These are phyloP conservation scores for Aix galericulata DNA, from an alignment of 2,113 vertebrate species.

Conservation along the genomic window DNA sequence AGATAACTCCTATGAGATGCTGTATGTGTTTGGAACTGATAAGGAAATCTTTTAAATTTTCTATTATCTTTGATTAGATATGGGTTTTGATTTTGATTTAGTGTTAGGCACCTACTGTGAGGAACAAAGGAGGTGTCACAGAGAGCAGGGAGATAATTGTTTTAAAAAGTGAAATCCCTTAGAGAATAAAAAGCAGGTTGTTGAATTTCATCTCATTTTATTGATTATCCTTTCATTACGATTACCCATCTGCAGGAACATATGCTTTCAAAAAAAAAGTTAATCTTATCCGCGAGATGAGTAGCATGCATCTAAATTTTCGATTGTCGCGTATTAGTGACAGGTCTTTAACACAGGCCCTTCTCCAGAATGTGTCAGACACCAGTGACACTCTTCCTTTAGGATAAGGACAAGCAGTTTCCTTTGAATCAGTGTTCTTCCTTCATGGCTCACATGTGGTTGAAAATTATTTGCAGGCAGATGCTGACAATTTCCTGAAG, in stretches of 20 bases:
- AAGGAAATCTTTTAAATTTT: slow-evolving; percentile 41
- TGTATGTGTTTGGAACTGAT: slow-evolving; percentile 48
- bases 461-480: slow-evolving; percentile 63
- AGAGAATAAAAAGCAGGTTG: slow-evolving; percentile 55
- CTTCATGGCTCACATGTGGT: slow-evolving; percentile 50
- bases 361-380: background rate
- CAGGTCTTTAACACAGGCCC: background rate
- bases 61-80: slow-evolving; percentile 56
- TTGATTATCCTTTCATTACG: slow-evolving; percentile 33
- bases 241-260: slow-evolving; percentile 60
- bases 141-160: slow-evolving; percentile 51
- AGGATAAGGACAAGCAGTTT: slow-evolving; percentile 49
- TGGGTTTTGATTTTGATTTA: slow-evolving; percentile 48
- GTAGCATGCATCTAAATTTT: slow-evolving; percentile 38
- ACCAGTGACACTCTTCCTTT: slow-evolving; percentile 42
- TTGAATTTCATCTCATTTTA: slow-evolving; percentile 56
- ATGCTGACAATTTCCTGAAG: slow-evolving; percentile 70
- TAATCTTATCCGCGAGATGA: slow-evolving; percentile 25
- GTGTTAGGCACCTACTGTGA: slow-evolving; percentile 47
- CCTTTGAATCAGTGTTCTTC: slow-evolving; percentile 49
- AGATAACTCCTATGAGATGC: slow-evolving; percentile 23
- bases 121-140: slow-evolving; percentile 36
- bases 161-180: slow-evolving; percentile 46
- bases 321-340: background rate
- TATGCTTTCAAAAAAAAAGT: slow-evolving; percentile 45